Base-by-base conservation (phyloP, 1,140 invertebrate genomes). In the Zaprionus inermis region DNA sequence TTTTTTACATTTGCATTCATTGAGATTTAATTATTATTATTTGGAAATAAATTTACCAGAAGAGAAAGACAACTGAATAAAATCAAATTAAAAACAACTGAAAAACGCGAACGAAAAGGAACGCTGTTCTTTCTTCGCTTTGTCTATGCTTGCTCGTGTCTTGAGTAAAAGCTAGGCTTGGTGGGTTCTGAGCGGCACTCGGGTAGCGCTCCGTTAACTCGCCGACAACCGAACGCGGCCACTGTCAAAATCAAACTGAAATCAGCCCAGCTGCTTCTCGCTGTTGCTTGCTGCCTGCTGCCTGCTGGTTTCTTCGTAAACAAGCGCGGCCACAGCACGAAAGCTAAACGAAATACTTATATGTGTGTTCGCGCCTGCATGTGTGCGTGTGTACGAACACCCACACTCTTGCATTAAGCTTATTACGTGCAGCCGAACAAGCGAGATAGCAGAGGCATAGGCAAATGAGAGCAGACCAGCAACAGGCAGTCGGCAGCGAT, bases 171-270 rank as follows among this genome's bases (percentile, higher is more conserved):
- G 69, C 67, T 67, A 49, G 55, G 71, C 70, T 70, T 73, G 54
- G 56, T 54, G 44, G 69, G 57, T n/a, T 65, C 61, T 64, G 22
- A 76, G 65, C 77, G 66, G 63, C 78, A 66, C 16, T 72, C 54
- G 57, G 46, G 73, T 44, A 64, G 52, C 78, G 74, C 65, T 68
- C 71, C 55, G 66, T 59, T 58, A 57, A 67, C 60, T 66, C 68
- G 70, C 79, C 66, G 60, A 86, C 71, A 81, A 85, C 78, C 82
- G 82, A 66, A 72, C 83, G 82, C 81, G 81, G 55, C 81, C 78
- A 84, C 67, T 77, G 67, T 75, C 67, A 81, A 85, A 86, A 74
- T 85, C 67, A 56, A 78, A 85, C 76, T 85, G 72, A 78, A 81
- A 59, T 61, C 60, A 66, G 58, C 38, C 63, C 30, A 32, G 11